These are phyloP conservation scores for Leucophora obtusa DNA, from an alignment of 2,888 invertebrate genomes.

Conservation along the genomic window DNA sequence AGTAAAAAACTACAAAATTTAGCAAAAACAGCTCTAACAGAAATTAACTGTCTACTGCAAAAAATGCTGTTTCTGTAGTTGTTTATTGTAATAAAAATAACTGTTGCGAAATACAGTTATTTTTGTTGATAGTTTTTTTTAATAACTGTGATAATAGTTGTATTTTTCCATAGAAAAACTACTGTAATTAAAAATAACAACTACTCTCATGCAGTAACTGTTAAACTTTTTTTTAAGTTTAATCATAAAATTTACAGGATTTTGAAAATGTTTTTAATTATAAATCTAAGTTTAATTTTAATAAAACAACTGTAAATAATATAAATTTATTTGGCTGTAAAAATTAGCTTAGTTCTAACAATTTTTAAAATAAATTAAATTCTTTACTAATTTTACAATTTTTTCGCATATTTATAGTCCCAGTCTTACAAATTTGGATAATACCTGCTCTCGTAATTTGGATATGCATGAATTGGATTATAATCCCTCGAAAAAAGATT, in stretches of 20 bases:
- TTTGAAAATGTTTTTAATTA: not conserved
- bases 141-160: no score
- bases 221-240: no score
- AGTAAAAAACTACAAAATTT: no score
- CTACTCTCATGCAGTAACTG: no score
- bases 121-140: no score
- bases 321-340: not conserved
- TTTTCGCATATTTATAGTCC: conserved; percentile 80
- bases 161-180: no score
- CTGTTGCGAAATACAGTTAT: no score
- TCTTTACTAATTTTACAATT: conserved; percentile 1
- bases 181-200: no score
- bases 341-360: not conserved
- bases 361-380: not conserved
- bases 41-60: no score
- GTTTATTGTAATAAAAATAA: no score
- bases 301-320: not conserved
- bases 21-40: no score
- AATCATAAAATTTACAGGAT: not conserved
- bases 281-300: not conserved
- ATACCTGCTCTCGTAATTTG: conserved; percentile 90
- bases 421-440: conserved; percentile 90
- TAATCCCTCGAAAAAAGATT: conserved; percentile 93
- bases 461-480: conserved; percentile 96
- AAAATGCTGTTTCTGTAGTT: no score